These are phyloP conservation scores for Lampropteryx suffumata DNA, from an alignment of 2,888 invertebrate species.

Conservation along the genomic window DNA sequence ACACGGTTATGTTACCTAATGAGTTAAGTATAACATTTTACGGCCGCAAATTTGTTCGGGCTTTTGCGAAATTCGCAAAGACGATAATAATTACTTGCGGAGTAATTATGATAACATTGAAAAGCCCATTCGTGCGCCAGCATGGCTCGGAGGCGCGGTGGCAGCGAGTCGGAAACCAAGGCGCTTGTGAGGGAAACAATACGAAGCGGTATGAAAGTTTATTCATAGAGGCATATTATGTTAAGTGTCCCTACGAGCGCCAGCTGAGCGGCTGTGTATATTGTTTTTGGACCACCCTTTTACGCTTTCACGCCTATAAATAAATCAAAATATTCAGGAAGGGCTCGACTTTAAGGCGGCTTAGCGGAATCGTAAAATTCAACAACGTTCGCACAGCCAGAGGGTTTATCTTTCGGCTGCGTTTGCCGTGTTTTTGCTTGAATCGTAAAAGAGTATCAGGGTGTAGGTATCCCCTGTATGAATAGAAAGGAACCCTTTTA, in stretches of 20 bases:
- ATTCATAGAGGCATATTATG: slow-evolving; percentile 61
- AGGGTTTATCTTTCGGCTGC: slow-evolving; percentile 75
- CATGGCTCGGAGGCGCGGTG: slow-evolving; percentile 19
- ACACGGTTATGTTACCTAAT: slow-evolving; percentile 73
- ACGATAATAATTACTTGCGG: slow-evolving; percentile 48
- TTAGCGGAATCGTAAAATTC: slow-evolving; percentile 83
- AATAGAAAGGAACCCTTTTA: slow-evolving; percentile 76
- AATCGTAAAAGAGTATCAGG: slow-evolving; percentile 80
- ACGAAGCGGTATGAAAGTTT: slow-evolving; percentile 41
- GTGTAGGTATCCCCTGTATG: slow-evolving; percentile 52
- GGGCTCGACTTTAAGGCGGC: slow-evolving; percentile 81
- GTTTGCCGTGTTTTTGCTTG: slow-evolving; percentile 74
- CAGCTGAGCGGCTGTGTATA: slow-evolving; percentile 68
- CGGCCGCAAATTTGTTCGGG: slow-evolving; percentile 64
- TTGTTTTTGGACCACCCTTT: slow-evolving; percentile 79
- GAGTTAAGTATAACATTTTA: slow-evolving; percentile 72
- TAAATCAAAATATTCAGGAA: slow-evolving; percentile 83
- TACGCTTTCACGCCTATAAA: slow-evolving; percentile 79
- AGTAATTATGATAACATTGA: slow-evolving; percentile 30
- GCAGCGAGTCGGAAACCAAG: slow-evolving; percentile 28
- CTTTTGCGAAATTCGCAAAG: slow-evolving; percentile 49
- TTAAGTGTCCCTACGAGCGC: slow-evolving; percentile 58
- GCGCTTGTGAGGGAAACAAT: slow-evolving; percentile 36
- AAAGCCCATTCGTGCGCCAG: slow-evolving; percentile 27
- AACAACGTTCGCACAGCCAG: slow-evolving; percentile 74